Conservation (phyloP, 2,888 invertebrate species). For the Theretra japonica region DNA sequence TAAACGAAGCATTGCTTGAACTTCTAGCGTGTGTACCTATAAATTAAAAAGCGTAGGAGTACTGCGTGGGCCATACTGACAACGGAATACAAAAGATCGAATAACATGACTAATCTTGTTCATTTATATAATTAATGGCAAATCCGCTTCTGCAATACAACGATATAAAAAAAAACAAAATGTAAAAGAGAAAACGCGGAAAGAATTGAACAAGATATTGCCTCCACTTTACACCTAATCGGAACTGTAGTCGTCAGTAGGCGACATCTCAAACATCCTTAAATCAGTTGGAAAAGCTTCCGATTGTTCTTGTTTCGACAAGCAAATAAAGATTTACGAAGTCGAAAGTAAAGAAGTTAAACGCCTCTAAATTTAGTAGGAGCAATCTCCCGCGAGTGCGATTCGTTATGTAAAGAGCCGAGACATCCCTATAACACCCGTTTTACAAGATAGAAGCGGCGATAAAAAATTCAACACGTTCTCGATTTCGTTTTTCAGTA, state of each 20-base stretch:
- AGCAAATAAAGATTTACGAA: conserved; percentile 69
- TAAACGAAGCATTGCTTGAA: too few species aligned
- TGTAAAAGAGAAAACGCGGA: neutral
- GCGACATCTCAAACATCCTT: conserved; percentile 29
- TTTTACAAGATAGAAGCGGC: conserved; percentile 58
- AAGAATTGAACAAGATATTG: neutral
- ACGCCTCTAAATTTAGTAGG: conserved; percentile 68
- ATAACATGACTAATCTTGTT: too few species aligned
- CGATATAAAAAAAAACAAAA: too few species aligned
- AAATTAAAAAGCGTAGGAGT: too few species aligned
- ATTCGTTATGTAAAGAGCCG: conserved; percentile 62
- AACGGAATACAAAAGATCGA: too few species aligned
- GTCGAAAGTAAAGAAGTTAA: conserved; percentile 63
- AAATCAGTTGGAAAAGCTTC: conserved; percentile 40
- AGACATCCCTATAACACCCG: conserved; percentile 60
- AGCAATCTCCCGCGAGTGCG: conserved; percentile 60
- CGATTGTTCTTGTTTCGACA: conserved; percentile 55
- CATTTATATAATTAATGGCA: too few species aligned
- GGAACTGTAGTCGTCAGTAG: conserved; percentile 17
- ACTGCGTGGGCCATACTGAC: too few species aligned
- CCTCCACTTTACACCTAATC: conserved; percentile 9
- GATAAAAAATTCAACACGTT: conserved; percentile 71
- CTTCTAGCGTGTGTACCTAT: too few species aligned
- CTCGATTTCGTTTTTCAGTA: conserved; percentile 68
- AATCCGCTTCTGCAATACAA: too few species aligned